Evolutionary conservation across 2,113 vertebrate species (phyloP), one percentile per base, ranked within the genome.

Genomic region (Dicentrarchus labrax): DNA sequence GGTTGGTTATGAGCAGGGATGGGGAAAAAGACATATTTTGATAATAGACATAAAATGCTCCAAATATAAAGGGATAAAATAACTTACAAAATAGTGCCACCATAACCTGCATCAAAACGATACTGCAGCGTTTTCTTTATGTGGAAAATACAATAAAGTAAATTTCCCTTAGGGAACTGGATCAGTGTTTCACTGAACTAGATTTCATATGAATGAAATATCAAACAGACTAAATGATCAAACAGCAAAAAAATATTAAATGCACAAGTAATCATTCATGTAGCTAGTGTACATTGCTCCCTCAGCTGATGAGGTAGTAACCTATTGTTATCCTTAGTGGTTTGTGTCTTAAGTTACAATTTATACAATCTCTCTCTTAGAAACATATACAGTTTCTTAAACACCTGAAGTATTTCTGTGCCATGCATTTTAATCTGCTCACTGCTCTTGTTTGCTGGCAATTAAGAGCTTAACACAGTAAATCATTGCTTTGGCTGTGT

Each of bases 401-500:
- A 74, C 85, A 88, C 75, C 81, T 79, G 30, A 64, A 76, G 76
- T 64, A 11, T 73, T 38, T 86, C 72, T 80, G 64, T 80, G 78
- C 57, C 72, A n/a, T 82, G 88, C 72, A 83, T 90, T 86, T 87
- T 41, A 84, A 81, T 79, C 61, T 43, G 48, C 67, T 59, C 11
- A 1, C 3, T 61, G 5, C 59, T 72, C 64, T 56, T 68, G 41
- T 89, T 90, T 86, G 53, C 60, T 50, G 53, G 68, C 74, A 90
- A 90, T 90, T 91, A 93, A 39, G 59, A 86, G 45, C 80, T 78
- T 88, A 88, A 88, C 68, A 30, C 66, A 64, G 88, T 83, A 80
- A 91, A 89, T 86, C 76, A 68, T 61, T 87, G 87, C 78, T 71
- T 70, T 48, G 72, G 57, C 75, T 72, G 67, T 22, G 39, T 19